Evolutionary conservation across 2,888 invertebrate species (phyloP).

Genomic region (Lepas anatifera): DNA sequence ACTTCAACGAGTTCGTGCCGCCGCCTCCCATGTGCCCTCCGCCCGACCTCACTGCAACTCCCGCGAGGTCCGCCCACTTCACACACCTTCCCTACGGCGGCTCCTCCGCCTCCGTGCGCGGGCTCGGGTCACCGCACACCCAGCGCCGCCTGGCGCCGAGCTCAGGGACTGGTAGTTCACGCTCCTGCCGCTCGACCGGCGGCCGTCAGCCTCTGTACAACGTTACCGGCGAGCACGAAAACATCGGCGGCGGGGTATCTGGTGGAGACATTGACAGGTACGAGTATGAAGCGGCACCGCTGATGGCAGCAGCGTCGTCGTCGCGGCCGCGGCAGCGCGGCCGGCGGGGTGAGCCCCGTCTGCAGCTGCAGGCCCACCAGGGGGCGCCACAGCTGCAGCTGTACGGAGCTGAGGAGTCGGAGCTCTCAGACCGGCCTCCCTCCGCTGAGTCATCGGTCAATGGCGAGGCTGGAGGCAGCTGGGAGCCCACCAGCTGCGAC

Average conservation of each 20-base stretch:
- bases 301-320: background rate
- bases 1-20: slow-evolving; percentile 9
- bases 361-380: background rate
- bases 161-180: background rate
- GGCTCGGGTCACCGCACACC: background rate
- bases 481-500: slow-evolving; percentile 4
- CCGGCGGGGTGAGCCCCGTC: background rate
- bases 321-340: background rate
- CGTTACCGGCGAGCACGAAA: background rate
- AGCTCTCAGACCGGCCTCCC: background rate
- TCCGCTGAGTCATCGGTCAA: background rate
- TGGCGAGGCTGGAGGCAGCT: slow-evolving; percentile 7
- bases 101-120: background rate
- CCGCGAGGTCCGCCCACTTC: background rate
- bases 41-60: background rate
- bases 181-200: background rate
- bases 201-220: slow-evolving; percentile 5
- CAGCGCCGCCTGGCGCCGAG: background rate
- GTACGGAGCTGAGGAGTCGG: background rate
- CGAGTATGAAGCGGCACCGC: background rate
- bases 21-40: background rate
- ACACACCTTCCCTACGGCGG: background rate
- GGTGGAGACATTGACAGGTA: background rate
- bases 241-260: background rate
- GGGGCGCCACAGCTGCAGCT: slow-evolving; percentile 1